Evolutionary conservation across 35 echinoderm and acorn worm genomes (phyloP).

Genomic region (Hemicentrotus pulcherrimus): DNA sequence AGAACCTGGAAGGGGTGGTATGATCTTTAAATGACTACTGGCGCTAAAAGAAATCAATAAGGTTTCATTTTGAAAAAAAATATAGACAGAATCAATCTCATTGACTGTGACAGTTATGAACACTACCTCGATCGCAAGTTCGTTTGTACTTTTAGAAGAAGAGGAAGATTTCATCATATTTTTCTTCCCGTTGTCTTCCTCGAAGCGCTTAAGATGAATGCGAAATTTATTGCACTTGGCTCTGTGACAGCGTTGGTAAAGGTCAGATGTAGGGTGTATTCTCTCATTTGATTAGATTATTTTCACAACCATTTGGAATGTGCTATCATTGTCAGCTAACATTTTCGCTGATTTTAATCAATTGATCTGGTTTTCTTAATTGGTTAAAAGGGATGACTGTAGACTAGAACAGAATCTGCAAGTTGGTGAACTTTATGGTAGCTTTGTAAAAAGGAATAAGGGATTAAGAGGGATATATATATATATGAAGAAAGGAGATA

Average conservation of each 20-base stretch:
- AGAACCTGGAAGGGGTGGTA: neutral
- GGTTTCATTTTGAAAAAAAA: neutral
- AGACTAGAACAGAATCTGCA: neutral
- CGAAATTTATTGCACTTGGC: constrained; percentile 1
- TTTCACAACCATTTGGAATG: constrained; percentile 1
- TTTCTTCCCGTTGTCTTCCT: neutral
- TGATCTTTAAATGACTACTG: neutral
- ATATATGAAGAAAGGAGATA: too few species aligned
- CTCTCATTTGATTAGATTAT: constrained; percentile 5
- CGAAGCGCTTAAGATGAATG: neutral
- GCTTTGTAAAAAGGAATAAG: neutral
- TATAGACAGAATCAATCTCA: neutral
- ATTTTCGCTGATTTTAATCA: constrained; percentile 6
- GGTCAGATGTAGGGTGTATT: constrained; percentile 9
- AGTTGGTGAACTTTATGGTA: neutral
- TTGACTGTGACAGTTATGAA: neutral
- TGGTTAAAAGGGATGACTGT: neutral
- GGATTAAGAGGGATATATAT: too few species aligned
- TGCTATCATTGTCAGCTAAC: neutral
- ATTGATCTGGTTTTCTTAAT: constrained; percentile 4
- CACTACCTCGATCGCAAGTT: neutral
- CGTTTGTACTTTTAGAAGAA: neutral
- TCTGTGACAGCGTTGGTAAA: neutral
- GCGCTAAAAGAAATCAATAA: neutral
- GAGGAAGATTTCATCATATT: neutral